These are phyloP conservation scores for Carassius gibelio DNA, from an alignment of 2,113 vertebrate species.

Conservation along the genomic window DNA sequence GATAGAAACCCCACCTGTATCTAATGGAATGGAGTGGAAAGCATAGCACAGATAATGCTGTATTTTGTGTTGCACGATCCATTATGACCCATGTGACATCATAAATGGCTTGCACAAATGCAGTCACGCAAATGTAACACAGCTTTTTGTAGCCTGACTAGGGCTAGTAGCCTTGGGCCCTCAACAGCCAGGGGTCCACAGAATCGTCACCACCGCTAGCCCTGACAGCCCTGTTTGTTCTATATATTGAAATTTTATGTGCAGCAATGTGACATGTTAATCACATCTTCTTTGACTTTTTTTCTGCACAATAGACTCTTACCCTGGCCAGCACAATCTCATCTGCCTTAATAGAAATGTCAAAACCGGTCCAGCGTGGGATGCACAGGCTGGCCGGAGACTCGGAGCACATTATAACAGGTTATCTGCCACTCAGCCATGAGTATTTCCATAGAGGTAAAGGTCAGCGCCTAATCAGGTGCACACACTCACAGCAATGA, in stretches of 20 bases:
- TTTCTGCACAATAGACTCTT: background rate
- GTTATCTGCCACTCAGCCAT: constrained; percentile 33
- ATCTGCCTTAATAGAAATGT: constrained; percentile 41
- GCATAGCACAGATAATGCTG: background rate
- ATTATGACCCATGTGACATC: background rate
- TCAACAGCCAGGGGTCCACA: background rate
- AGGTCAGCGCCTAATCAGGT: constrained; percentile 51
- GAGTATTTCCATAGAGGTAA: constrained; percentile 10
- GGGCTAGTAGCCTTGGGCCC: background rate
- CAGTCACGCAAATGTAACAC: background rate
- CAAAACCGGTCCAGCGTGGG: constrained; percentile 16
- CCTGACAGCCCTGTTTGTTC: background rate
- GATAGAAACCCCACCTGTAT: background rate
- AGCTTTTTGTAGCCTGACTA: background rate
- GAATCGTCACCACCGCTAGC: background rate
- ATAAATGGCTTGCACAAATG: background rate
- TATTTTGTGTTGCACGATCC: background rate
- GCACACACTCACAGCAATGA: background rate
- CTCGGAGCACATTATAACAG: constrained; percentile 20
- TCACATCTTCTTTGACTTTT: background rate
- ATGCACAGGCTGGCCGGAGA: background rate
- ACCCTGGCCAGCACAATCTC: background rate
- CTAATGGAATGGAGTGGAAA: background rate
- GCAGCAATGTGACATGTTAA: background rate
- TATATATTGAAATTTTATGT: background rate